These are phyloP conservation scores for Jordanella pulchra DNA, from an alignment of 2,797 vertebrate genomes.

Conservation along the genomic window DNA sequence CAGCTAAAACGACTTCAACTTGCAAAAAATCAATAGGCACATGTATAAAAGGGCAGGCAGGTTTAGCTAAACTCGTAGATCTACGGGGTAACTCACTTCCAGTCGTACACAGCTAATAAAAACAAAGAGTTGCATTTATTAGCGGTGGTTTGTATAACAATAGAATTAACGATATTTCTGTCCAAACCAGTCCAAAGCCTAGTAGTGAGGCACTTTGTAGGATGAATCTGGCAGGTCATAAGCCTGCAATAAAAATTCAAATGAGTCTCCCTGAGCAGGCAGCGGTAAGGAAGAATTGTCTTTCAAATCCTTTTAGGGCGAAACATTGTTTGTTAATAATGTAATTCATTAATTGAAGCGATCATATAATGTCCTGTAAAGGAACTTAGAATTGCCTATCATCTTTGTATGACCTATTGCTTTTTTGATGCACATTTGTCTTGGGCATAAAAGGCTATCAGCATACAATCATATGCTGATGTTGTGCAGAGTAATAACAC, in stretches of 20 bases:
- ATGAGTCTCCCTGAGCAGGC: constrained; percentile 46
- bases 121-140: constrained; percentile 23
- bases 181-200: constrained; percentile 44
- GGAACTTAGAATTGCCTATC: constrained; percentile 1
- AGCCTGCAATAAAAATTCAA: constrained; percentile 60
- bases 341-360: constrained; percentile 32
- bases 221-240: constrained; percentile 57
- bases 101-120: constrained; percentile 21
- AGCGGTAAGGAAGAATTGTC: constrained; percentile 26
- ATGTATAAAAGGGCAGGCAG: constrained; percentile 15
- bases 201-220: constrained; percentile 39
- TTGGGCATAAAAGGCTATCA: not conserved
- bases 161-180: constrained; percentile 41
- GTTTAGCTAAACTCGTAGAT: constrained; percentile 33
- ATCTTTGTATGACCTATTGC: not conserved
- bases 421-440: constrained; percentile 4
- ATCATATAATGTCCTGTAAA: constrained; percentile 15
- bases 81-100: constrained; percentile 43
- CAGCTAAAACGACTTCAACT: constrained; percentile 23
- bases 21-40: constrained; percentile 28
- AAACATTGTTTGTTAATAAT: constrained; percentile 39
- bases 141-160: constrained; percentile 36
- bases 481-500: constrained; percentile 2
- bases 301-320: constrained; percentile 44
- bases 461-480: not conserved